These are phyloP conservation scores for Oscheius onirici DNA, from an alignment of 2,888 invertebrate genomes.

Conservation along the genomic window DNA sequence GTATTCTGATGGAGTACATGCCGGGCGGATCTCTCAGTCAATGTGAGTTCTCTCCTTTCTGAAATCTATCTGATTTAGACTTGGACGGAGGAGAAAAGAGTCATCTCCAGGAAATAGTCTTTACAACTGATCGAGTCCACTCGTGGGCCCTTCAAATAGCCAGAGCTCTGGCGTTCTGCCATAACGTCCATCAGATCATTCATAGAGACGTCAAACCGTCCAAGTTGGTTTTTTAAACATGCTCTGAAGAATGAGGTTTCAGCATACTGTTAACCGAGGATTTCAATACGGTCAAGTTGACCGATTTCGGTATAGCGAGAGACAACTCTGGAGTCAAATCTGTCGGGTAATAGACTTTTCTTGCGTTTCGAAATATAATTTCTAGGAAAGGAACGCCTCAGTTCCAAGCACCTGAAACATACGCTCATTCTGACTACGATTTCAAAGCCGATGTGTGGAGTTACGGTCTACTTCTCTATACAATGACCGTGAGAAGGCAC, in stretches of 20 bases:
- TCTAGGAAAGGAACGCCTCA: conserved; percentile 18
- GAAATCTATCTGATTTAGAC: background rate
- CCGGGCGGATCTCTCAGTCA: conserved; percentile 11
- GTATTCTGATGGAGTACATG: conserved; percentile 11
- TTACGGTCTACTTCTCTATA: conserved; percentile 6
- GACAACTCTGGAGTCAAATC: conserved; percentile 2
- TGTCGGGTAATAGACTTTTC: conserved; percentile 7
- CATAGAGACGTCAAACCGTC: conserved; percentile 15
- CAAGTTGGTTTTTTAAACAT: background rate
- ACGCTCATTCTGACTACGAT: background rate
- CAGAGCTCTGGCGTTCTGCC: conserved; percentile 14
- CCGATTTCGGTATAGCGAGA: conserved; percentile 15
- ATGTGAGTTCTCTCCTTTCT: background rate
- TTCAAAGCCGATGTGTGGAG: conserved; percentile 12
- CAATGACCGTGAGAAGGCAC: background rate
- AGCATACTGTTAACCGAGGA: conserved; percentile 9
- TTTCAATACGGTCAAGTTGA: background rate
- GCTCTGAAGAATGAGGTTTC: background rate
- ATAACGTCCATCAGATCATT: conserved; percentile 6
- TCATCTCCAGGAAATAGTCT: background rate
- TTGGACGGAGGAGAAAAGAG: background rate
- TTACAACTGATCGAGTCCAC: conserved; percentile 4
- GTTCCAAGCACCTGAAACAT: conserved; percentile 18
- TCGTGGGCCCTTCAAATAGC: conserved; percentile 12
- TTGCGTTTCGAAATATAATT: background rate